A percentile compares a stretch with the other conserved stretches of the same genome.
Conservation (phyloP, 1,140 invertebrate genomes). For the Caenorhabditis latens region DNA sequence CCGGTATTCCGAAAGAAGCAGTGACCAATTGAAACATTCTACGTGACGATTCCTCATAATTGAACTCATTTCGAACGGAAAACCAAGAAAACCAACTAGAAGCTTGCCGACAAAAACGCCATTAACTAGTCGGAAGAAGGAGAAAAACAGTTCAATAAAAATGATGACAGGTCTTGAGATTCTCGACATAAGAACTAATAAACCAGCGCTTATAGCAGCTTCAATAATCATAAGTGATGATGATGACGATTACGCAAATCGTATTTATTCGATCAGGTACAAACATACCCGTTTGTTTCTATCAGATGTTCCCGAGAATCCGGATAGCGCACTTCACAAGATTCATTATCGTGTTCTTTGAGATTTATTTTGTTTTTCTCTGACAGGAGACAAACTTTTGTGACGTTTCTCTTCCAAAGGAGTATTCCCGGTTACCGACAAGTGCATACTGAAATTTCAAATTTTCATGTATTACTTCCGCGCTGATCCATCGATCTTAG, state of each 20-base stretch:
- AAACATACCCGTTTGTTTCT: conserved; percentile 49
- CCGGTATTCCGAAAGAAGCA: conserved; percentile 19
- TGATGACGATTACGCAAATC: conserved; percentile 10
- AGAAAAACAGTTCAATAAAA: conserved; percentile 21
- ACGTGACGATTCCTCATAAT: conserved; percentile 41
- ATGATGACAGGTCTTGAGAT: conserved; percentile 40
- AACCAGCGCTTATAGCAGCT: background rate
- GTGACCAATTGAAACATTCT: conserved; percentile 32
- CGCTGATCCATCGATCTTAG: too few relatives aligned
- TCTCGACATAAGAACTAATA: conserved; percentile 31
- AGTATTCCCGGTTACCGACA: too few relatives aligned
- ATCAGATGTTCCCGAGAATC: background rate
- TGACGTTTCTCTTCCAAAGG: too few relatives aligned
- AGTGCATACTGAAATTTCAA: too few relatives aligned
- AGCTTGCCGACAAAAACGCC: conserved; percentile 6
- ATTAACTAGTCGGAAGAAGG: conserved; percentile 8
- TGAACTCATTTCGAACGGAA: background rate
- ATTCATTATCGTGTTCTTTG: background rate
- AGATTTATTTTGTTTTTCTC: too few relatives aligned
- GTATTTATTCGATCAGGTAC: conserved; percentile 31
- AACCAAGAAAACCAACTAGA: background rate
- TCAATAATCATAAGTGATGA: conserved; percentile 3
- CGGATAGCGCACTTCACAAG: background rate
- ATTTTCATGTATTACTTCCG: too few relatives aligned
- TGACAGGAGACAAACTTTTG: too few relatives aligned